Evolutionary conservation across 2,113 vertebrate genomes (phyloP), one percentile per base, ranked within the genome.

Genomic region (Taurulus bubalis): DNA sequence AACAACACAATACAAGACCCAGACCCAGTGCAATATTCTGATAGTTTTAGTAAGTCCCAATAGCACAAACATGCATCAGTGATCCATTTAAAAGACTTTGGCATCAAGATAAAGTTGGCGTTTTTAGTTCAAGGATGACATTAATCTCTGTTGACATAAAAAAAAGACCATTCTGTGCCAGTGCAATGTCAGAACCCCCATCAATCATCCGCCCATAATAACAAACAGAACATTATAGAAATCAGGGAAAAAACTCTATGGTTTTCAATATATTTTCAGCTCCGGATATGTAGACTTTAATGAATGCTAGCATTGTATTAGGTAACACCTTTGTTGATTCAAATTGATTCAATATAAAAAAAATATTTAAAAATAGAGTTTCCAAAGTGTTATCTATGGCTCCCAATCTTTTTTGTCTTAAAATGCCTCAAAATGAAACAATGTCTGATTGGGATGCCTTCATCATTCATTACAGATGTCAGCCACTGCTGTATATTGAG

Each of bases 341-440:
- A 73, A 56, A 62, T 77, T 74, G 28, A 88, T 79, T 76, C 71
- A 89, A 75, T 42, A 71, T 30, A 49, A 5, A 4, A 77, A 63
- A 56, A 79, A 5, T 79, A 86, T 80, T 12, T n/a, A 75, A 77
- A 85, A 86, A 85, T 26, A 87, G 64, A 75, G 30, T 30, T 77
- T 71, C 18, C 71, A 74, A 58, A 62, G 28, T 71, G 6, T 38
- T 38, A n/a, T 75, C 10, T 53, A 40, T 28, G 26, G 20, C 38
- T 64, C 5, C 30, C 12, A 38, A 40, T 14, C 28, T 18, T 45
- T 30, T 18, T 60, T 18, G 2, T 8, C 20, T 4, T n/a, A 18
- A 53, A 24, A 26, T 51, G 26, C 8, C 10, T 64, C 2, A 40
- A 11, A 51, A 58, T 58, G 0, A 75, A 63, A 1, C 36, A 38